Conservation (phyloP, 2,113 vertebrate genomes). For the Lepisosteus osseus region DNA sequence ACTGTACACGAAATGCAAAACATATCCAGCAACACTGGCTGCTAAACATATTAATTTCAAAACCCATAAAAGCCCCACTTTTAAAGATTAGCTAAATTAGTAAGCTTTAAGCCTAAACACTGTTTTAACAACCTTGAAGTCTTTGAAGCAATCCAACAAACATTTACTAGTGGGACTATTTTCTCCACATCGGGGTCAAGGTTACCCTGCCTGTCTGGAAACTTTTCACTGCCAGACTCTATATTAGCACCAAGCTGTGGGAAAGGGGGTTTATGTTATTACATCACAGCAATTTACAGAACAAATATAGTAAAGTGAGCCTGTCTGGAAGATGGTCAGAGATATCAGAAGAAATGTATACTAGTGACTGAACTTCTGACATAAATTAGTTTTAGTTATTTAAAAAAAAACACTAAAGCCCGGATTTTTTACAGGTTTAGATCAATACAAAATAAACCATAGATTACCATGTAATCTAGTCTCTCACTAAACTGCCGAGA, state of each 20-base stretch:
- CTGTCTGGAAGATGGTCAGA: constrained; percentile 56
- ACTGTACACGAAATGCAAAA: not conserved
- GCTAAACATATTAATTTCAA: not conserved
- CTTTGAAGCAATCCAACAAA: constrained; percentile 6
- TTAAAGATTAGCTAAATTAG: constrained; percentile 3
- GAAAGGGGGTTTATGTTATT: constrained; percentile 65
- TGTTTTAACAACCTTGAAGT: constrained; percentile 32
- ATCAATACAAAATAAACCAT: too few species aligned
- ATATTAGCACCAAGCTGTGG: constrained; percentile 50
- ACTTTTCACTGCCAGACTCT: constrained; percentile 42
- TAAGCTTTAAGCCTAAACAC: constrained; percentile 9
- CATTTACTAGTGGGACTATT: constrained; percentile 11
- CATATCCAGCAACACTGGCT: not conserved
- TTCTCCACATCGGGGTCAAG: constrained; percentile 31
- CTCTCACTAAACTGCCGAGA: too few species aligned
- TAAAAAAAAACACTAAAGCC: too few species aligned
- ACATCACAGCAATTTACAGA: constrained; percentile 69
- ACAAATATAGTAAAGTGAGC: constrained; percentile 50
- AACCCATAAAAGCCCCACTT: not conserved
- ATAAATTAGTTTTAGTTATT: too few species aligned
- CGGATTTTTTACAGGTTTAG: too few species aligned
- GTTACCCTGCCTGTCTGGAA: constrained; percentile 47
- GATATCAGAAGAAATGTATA: not conserved
- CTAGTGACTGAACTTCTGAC: too few species aligned
- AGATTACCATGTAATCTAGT: too few species aligned